Evolutionary conservation across 2,888 invertebrate species (phyloP).

Genomic region (Cataglyphis altisquamis): DNA sequence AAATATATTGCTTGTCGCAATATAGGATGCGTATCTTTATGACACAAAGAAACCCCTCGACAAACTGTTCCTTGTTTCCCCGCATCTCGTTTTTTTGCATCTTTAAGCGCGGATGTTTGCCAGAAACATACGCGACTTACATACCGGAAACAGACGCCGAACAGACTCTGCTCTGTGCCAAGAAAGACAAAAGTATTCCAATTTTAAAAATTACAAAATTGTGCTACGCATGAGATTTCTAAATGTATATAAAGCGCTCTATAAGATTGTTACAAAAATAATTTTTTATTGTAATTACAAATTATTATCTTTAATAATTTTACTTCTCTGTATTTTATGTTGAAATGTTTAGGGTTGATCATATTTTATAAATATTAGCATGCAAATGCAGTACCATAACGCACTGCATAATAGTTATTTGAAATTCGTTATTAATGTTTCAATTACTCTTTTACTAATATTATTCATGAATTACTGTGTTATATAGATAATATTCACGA

Average conservation of each 20-base stretch:
- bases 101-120: background rate
- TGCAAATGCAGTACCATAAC: background rate
- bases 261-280: background rate
- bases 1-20: background rate
- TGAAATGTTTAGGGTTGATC: background rate
- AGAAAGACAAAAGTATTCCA: background rate
- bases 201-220: background rate
- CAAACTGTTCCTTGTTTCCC: background rate
- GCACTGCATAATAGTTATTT: background rate
- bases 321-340: background rate
- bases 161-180: conserved; percentile 2
- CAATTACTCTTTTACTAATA: background rate
- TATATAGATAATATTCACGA: background rate
- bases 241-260: background rate
- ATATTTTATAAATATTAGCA: background rate
- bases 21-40: background rate
- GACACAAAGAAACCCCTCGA: background rate
- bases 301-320: background rate
- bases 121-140: background rate
- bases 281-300: background rate
- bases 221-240: background rate
- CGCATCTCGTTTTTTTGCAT: background rate
- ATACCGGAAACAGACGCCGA: background rate
- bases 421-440: background rate
- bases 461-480: conserved; percentile 5